These are phyloP conservation scores for Phylloscopus trochiloides DNA, from an alignment of 2,113 vertebrate genomes.

Conservation along the genomic window DNA sequence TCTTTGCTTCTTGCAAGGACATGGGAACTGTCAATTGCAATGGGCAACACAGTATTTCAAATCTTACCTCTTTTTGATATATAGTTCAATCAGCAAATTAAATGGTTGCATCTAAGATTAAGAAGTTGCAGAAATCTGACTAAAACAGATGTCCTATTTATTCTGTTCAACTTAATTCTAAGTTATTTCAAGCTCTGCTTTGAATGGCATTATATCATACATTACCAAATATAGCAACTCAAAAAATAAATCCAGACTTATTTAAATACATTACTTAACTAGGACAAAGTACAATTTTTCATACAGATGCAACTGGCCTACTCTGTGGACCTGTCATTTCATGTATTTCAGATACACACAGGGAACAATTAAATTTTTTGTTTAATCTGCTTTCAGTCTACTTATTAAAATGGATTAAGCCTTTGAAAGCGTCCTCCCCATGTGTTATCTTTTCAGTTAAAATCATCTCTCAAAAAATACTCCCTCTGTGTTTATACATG, in stretches of 20 bases:
- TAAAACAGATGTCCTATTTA: neutral
- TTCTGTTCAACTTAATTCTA: neutral
- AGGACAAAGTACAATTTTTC: neutral
- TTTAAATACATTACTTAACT: neutral
- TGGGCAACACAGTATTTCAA: neutral
- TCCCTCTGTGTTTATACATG: neutral
- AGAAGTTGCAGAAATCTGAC: neutral
- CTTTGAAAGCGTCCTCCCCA: neutral
- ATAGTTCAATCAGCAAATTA: neutral
- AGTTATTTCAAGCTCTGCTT: slow-evolving; percentile 8
- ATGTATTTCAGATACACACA: neutral
- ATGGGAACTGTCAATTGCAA: neutral
- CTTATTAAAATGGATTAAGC: neutral
- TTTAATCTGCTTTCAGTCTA: neutral
- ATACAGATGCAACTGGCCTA: neutral
- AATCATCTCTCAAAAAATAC: neutral
- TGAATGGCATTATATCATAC: neutral
- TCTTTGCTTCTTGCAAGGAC: neutral
- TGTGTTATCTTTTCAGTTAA: neutral
- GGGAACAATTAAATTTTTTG: neutral
- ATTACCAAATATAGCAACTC: neutral
- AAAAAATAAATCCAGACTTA: neutral
- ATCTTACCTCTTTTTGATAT: neutral
- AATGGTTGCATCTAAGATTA: neutral
- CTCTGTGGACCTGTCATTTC: neutral